A percentile compares a stretch with the other conserved stretches of the same genome.
These are phyloP conservation scores for Heliothis virescens DNA, from an alignment of 1,140 invertebrate species.

Conservation along the genomic window DNA sequence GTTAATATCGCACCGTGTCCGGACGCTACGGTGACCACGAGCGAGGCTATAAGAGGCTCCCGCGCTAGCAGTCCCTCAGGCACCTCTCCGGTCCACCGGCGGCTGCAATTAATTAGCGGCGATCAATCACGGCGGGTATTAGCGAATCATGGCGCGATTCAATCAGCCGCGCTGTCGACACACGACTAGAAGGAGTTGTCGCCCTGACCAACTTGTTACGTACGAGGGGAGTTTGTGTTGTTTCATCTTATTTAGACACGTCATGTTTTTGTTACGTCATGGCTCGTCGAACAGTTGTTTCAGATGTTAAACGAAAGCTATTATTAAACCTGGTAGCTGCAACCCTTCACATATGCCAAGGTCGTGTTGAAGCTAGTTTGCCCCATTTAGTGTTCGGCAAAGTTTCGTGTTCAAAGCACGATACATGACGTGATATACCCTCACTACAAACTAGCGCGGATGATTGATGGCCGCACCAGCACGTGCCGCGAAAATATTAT, in stretches of 20 bases:
- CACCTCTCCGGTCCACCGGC: background rate
- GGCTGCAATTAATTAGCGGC: slow-evolving; percentile 25
- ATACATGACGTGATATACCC: background rate
- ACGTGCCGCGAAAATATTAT: background rate
- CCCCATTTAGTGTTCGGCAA: background rate
- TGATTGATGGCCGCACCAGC: background rate
- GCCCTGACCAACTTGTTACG: too few relatives aligned
- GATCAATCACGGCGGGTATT: slow-evolving; percentile 31
- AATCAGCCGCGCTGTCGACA: slow-evolving; percentile 10
- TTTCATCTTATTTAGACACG: too few relatives aligned
- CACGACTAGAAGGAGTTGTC: too few relatives aligned
- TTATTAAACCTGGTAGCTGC: too few relatives aligned
- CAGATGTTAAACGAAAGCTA: too few relatives aligned
- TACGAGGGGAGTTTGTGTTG: too few relatives aligned
- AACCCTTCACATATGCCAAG: too few relatives aligned
- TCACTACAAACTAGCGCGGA: background rate
- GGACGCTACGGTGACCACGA: slow-evolving; percentile 3
- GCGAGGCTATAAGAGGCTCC: background rate
- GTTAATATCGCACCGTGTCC: too few relatives aligned
- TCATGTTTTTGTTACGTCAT: too few relatives aligned
- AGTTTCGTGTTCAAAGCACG: background rate
- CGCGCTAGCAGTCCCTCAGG: background rate
- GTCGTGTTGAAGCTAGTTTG: too few relatives aligned
- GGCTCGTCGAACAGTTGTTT: too few relatives aligned
- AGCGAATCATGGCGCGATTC: slow-evolving; percentile 32